Percentiles rank a stretch among this genome's conserved stretches.
These are phyloP conservation scores for Eumaeus atala DNA, from an alignment of 1,140 invertebrate species.

Conservation along the genomic window DNA sequence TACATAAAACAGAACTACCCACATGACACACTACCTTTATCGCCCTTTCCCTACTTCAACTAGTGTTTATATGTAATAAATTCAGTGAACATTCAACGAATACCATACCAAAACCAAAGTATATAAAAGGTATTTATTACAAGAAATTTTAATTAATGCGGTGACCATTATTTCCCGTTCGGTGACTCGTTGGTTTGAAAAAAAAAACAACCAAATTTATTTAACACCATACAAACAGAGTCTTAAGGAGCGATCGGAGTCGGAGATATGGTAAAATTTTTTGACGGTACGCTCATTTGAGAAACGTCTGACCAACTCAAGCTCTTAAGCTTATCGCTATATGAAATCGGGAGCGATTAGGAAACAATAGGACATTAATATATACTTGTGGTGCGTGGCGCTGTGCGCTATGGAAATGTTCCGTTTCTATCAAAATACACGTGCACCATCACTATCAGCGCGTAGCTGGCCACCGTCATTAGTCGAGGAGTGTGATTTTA, in stretches of 20 bases:
- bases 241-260: conserved; percentile 47
- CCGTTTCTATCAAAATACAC: conserved; percentile 33
- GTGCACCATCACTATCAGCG: not conserved
- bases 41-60: too few species aligned
- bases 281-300: conserved; percentile 41
- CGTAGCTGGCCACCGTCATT: not conserved
- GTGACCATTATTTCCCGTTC: conserved; percentile 5
- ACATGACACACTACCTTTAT: too few species aligned
- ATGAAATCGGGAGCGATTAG: conserved; percentile 64
- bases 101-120: conserved; percentile 36
- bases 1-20: too few species aligned
- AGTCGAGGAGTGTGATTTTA: too few species aligned
- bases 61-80: too few species aligned
- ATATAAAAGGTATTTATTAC: conserved; percentile 30
- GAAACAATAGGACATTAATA: conserved; percentile 68
- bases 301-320: conserved; percentile 45
- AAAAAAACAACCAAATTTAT: conserved; percentile 9
- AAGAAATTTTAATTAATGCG: conserved; percentile 43
- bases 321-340: conserved; percentile 63
- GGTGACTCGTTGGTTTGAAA: not conserved
- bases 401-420: conserved; percentile 52
- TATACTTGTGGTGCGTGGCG: conserved; percentile 41
- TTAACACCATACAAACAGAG: conserved; percentile 26
- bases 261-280: conserved; percentile 46
- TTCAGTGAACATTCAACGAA: conserved; percentile 16